Percentiles rank a stretch among this genome's conserved stretches.
phyloP scores from a whole-genome alignment of 2,888 invertebrate species.

The Girardia tigrina region DNA sequence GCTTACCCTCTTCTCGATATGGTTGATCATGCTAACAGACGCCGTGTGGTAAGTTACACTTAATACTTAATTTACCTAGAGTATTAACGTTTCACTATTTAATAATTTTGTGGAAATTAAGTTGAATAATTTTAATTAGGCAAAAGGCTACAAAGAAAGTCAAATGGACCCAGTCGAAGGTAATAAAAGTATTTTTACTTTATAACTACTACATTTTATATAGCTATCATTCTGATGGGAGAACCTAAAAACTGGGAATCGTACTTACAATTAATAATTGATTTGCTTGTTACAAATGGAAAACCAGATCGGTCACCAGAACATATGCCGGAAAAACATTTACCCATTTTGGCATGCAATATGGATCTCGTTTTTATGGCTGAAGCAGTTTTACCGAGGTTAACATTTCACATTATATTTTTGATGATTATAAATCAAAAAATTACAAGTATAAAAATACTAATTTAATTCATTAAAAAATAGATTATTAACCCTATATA shows the following conservation, averaged over 20 bases:
- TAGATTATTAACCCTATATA: too few species aligned
- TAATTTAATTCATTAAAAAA: neutral
- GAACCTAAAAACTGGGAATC: constrained; percentile 49
- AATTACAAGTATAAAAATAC: neutral
- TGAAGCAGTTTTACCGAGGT: constrained; percentile 48
- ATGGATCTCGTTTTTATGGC: constrained; percentile 51
- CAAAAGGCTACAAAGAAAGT: neutral
- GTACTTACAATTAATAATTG: constrained; percentile 48
- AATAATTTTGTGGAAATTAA: too few species aligned
- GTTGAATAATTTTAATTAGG: neutral
- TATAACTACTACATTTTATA: neutral
- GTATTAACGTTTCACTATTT: too few species aligned
- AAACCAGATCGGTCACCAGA: constrained; percentile 43
- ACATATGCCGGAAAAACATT: constrained; percentile 40
- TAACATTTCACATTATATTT: neutral
- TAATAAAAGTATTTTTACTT: neutral
- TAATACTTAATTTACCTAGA: too few species aligned
- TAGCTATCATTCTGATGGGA: constrained; percentile 47
- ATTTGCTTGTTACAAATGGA: constrained; percentile 47
- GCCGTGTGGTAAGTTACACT: constrained; percentile 41
- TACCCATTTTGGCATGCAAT: constrained; percentile 50
- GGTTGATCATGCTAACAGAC: constrained; percentile 48
- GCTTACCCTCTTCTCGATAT: constrained; percentile 49
- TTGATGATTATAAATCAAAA: neutral
- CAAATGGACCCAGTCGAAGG: neutral